Evolutionary conservation across 2,113 vertebrate species (phyloP), one percentile per base, ranked within the genome.

Genomic region (Dromaius novaehollandiae): DNA sequence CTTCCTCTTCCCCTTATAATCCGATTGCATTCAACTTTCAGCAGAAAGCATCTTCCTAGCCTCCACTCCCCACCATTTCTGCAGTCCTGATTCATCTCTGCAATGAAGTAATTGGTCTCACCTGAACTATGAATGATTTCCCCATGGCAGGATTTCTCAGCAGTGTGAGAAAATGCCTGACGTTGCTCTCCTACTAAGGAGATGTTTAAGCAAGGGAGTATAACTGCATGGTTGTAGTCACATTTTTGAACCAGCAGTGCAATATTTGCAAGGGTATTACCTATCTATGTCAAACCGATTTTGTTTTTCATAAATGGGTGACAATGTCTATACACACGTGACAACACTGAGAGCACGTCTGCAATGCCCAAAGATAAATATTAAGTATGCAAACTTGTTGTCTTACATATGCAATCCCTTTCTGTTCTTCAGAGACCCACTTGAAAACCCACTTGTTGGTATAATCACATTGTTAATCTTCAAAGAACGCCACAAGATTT

Each of bases 81-180:
- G 51, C 74, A 7, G 38, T 90, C 73, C 10, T 24, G 77, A 88
- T 89, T 90, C 82, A 81, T 86, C 61, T 88, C 93, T 86, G 82
- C 89, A 73, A 30, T 74, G 66, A 89, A 95, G 48, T 86, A 89
- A 95, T 46, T 74, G 94, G 89, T 96, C 93, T 95, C 92, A 80
- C 82, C 90, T 96, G 92, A 96, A 28, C 79, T 71, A 53, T 7
- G 22, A 64, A 48, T 82, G 84, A 88, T 95, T 94, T 93, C 92
- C 95, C 93, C 58, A 66, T 38, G 80, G 96, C 73, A 69, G 74
- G 81, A 58, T 92, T 96, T 93, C 85, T 86, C 69, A 92, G 56
- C 82, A 80, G 40, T 2, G 51, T 9, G 28, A 90, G 96, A 89
- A 92, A 93, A 95, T 12, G 78, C 78, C 88, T 85, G 82, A 92